Evolutionary conservation across 2,113 vertebrate species (phyloP).

Genomic region (Sciurus niger): DNA sequence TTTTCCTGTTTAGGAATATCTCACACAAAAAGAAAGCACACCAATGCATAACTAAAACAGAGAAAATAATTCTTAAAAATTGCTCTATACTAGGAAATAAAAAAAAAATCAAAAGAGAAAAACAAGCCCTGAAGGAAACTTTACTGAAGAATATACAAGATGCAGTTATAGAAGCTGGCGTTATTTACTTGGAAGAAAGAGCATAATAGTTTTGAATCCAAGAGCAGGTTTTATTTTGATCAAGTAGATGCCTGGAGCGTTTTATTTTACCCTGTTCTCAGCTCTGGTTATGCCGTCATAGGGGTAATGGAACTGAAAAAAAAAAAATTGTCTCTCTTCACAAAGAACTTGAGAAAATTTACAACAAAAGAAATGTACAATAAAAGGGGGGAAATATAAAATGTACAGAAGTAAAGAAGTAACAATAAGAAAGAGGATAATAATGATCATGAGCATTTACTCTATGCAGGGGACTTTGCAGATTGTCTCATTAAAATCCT

Average conservation of each 20-base stretch:
- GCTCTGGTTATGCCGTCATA: not conserved
- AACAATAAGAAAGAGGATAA: not conserved
- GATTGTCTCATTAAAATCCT: not conserved
- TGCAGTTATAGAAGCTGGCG: not conserved
- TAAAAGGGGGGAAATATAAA: not conserved
- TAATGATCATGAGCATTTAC: not conserved
- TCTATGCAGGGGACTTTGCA: not conserved
- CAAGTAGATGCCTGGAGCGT: not conserved
- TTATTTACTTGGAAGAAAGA: conserved; percentile 62
- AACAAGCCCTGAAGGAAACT: conserved; percentile 40
- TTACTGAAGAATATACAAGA: not conserved
- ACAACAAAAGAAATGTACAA: not conserved
- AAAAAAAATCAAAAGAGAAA: conserved; percentile 36
- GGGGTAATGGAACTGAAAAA: not conserved
- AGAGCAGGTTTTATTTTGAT: conserved; percentile 60
- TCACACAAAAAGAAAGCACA: conserved; percentile 22
- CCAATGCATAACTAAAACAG: not conserved
- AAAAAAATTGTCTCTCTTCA: conserved; percentile 1
- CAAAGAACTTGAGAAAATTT: conserved; percentile 31
- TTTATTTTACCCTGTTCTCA: not conserved
- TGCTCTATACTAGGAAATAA: not conserved
- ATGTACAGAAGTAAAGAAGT: not conserved
- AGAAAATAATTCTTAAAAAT: conserved; percentile 52
- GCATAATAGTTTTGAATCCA: conserved; percentile 17
- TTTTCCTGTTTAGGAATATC: conserved; percentile 24